Conservation (phyloP, 2,797 vertebrate genomes). For the Sebastes melanostomus region DNA sequence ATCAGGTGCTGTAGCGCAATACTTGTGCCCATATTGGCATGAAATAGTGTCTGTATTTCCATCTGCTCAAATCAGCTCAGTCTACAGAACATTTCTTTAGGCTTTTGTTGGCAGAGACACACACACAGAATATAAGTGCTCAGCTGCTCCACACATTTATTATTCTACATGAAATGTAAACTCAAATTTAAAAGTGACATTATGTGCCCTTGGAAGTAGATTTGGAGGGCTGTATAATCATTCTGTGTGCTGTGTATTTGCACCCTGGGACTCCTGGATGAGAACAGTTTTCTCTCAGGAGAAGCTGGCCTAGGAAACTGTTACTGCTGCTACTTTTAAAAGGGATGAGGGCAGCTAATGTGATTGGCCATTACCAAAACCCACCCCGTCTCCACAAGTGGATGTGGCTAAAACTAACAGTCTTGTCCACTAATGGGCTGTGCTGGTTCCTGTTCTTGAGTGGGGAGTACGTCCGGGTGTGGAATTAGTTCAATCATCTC, state of each 20-base stretch:
- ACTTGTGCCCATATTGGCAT: slow-evolving; percentile 5
- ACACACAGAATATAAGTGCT: background rate
- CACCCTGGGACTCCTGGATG: slow-evolving; percentile 7
- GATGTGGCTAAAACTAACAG: background rate
- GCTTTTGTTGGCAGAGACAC: background rate
- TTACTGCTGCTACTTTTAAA: slow-evolving; percentile 27
- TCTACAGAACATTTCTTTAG: background rate
- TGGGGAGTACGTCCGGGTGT: background rate
- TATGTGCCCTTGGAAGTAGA: slow-evolving; percentile 3
- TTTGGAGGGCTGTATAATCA: background rate
- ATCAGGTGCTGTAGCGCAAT: background rate
- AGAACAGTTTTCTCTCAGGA: slow-evolving; percentile 5
- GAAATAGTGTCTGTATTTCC: slow-evolving; percentile 23
- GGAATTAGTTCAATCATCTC: background rate
- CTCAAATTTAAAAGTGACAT: background rate
- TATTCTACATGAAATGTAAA: background rate
- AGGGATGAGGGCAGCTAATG: slow-evolving; percentile 4
- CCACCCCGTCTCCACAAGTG: background rate
- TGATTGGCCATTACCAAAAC: slow-evolving; percentile 20
- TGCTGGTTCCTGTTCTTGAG: background rate
- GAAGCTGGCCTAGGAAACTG: background rate
- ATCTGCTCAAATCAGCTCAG: slow-evolving; percentile 4
- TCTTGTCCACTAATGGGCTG: background rate
- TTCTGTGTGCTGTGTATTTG: slow-evolving; percentile 9
- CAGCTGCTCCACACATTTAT: background rate